Evolutionary conservation across 2,113 vertebrate species (phyloP).

Genomic region (Callopanchax toddi): DNA sequence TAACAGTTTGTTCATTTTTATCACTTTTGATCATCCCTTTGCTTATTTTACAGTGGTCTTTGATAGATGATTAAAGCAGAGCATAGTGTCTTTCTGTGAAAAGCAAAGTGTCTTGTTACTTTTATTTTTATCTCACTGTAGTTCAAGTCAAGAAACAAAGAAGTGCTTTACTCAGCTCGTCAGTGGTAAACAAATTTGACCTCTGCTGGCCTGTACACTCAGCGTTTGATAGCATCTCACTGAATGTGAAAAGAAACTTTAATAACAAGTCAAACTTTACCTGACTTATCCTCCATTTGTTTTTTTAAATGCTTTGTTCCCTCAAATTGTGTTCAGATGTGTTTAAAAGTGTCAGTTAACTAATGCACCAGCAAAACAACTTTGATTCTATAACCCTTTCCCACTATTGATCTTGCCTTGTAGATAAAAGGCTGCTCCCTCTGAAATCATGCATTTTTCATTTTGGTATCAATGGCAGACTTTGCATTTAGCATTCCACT

Average conservation of each 20-base stretch:
- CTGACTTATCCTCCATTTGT: constrained; percentile 68
- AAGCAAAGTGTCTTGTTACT: constrained; percentile 17
- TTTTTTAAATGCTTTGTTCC: constrained; percentile 74
- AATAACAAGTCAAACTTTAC: constrained; percentile 68
- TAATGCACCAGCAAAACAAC: constrained; percentile 74
- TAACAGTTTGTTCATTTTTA: too few relatives aligned
- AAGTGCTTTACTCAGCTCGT: constrained; percentile 31
- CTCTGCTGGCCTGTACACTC: constrained; percentile 64
- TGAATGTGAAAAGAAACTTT: constrained; percentile 68
- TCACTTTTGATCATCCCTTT: constrained; percentile 6
- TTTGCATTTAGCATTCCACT: constrained; percentile 79
- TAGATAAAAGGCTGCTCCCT: constrained; percentile 78
- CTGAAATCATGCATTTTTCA: constrained; percentile 84
- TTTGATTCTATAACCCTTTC: constrained; percentile 80
- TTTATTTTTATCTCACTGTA: constrained; percentile 35
- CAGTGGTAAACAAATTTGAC: constrained; percentile 62
- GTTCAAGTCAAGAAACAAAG: constrained; percentile 45
- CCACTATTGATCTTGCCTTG: constrained; percentile 80
- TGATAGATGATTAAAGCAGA: constrained; percentile 36
- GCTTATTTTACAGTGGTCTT: constrained; percentile 5
- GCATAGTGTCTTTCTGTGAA: constrained; percentile 5
- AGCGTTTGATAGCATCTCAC: constrained; percentile 56
- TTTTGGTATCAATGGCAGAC: constrained; percentile 79
- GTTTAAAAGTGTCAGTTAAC: constrained; percentile 70
- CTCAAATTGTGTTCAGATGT: constrained; percentile 69